Evolutionary conservation across 2,113 vertebrate species (phyloP), one percentile per base, ranked within the genome.

Genomic region (Pteruthius melanotis): DNA sequence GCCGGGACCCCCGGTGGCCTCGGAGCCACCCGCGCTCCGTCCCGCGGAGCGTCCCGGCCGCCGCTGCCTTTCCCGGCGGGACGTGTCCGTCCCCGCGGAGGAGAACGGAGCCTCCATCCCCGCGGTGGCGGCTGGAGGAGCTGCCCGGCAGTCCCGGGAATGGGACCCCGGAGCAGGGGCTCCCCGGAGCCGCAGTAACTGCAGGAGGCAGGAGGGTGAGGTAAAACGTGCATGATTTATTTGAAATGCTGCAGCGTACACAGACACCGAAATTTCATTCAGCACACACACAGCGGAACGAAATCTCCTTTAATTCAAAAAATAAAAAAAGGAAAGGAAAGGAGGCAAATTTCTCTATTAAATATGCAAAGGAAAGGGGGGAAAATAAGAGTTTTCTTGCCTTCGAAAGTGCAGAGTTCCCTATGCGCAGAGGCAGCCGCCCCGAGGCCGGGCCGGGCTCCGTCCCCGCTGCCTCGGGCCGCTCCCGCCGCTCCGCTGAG

Each of bases 221-320:
- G 98, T 99, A 98, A 98, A 98, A 99, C 99, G 99, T 99, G 98
- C 99, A 98, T 98, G 98, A 97, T 99, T 99, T 99, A 99, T 99
- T 99, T 97, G 97, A 98, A 98, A 98, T 98, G 98, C 98, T 98
- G 98, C 97, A 98, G 98, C 98, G 98, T 98, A 98, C 98, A 99
- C 98, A 98, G 98, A 99, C 98, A 99, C 98, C 98, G 77, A 94
- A 91, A 83, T 93, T 94, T 77, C 97, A 90, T 96, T 95, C 94
- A 92, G 95, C 96, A 98, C 98, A 99, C 98, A 98, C 98, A 90
- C 91, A 79, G 93, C 87, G 77, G 83, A 98, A 98, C 98, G 98
- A 98, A 98, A 98, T 96, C 97, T 88, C 78, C 91, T 90, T 96
- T 95, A 88, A 89, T 80, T 94, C 6, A 64, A 50, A 18, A 37